Conservation (phyloP, 2,797 vertebrate genomes). For the Phoeniculus purpureus region DNA sequence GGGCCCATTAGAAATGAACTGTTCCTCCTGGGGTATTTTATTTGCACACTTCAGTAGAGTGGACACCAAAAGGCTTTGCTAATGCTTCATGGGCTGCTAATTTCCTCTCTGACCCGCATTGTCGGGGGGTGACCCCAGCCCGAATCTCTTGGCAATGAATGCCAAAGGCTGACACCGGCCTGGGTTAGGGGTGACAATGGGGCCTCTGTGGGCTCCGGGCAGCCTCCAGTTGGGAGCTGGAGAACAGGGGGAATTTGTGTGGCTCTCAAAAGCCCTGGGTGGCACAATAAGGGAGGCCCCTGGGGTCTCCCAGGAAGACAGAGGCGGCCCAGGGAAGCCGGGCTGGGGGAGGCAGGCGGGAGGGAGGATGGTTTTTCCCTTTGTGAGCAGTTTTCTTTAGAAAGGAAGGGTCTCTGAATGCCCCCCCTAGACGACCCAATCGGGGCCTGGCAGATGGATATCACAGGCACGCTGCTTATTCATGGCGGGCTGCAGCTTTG, state of each 20-base stretch:
- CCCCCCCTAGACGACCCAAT: conserved; percentile 69
- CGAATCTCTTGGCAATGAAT: conserved; percentile 81
- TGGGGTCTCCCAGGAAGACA: conserved; percentile 76
- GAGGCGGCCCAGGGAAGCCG: conserved; percentile 57
- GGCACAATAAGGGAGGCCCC: conserved; percentile 76
- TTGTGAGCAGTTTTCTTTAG: conserved; percentile 81
- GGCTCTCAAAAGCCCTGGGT: conserved; percentile 79
- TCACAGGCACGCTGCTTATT: conserved; percentile 74
- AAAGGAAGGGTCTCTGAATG: conserved; percentile 74
- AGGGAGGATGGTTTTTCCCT: conserved; percentile 59
- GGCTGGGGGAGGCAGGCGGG: conserved; percentile 47
- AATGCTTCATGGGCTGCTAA: conserved; percentile 92
- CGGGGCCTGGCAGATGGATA: conserved; percentile 78
- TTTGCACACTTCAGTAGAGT: conserved; percentile 85
- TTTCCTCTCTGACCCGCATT: conserved; percentile 91
- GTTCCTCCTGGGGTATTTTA: conserved; percentile 81
- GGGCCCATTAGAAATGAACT: conserved; percentile 69
- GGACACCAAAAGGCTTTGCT: conserved; percentile 84
- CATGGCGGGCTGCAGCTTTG: conserved; percentile 66
- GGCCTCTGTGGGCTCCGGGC: conserved; percentile 80
- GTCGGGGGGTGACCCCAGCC: conserved; percentile 85
- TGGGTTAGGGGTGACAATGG: conserved; percentile 82
- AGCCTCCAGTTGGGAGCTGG: conserved; percentile 78
- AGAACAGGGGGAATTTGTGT: conserved; percentile 78
- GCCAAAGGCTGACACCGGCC: conserved; percentile 86